phyloP scores from a whole-genome alignment of 2,113 vertebrate genomes.

The Mustela nigripes region DNA sequence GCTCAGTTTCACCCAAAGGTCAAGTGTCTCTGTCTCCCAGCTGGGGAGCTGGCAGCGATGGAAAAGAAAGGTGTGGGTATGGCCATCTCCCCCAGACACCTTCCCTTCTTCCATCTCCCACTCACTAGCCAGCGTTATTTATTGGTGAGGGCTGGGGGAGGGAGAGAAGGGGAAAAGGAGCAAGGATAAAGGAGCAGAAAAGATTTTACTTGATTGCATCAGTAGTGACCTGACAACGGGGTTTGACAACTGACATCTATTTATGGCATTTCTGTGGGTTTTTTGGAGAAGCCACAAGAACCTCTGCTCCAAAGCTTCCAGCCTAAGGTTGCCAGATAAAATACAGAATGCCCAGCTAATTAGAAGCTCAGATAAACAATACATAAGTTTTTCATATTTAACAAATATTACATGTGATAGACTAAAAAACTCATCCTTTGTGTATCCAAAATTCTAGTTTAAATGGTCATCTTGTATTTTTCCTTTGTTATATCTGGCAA shows the following conservation, averaged over 20 bases:
- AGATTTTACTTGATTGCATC: background rate
- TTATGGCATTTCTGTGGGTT: background rate
- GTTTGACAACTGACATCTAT: background rate
- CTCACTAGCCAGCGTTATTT: background rate
- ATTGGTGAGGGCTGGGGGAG: no score
- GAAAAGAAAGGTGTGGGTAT: no score
- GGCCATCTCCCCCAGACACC: background rate
- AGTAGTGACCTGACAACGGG: background rate
- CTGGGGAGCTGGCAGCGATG: background rate
- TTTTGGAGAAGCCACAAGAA: slow-evolving; percentile 19
- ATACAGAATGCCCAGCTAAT: background rate
- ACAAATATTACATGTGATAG: background rate
- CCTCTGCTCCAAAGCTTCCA: background rate
- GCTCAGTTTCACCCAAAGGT: background rate
- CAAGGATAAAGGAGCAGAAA: background rate
- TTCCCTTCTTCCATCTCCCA: background rate
- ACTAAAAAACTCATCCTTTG: background rate
- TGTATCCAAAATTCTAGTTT: slow-evolving; percentile 20
- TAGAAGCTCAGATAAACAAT: background rate
- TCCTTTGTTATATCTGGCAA: background rate
- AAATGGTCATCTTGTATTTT: background rate
- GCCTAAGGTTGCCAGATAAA: background rate
- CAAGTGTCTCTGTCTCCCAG: background rate
- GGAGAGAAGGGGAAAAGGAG: background rate
- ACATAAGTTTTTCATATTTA: background rate